A percentile compares a stretch with the other conserved stretches of the same genome.
Conservation (phyloP, 2,113 vertebrate species). For the Siphamia tubifer region DNA sequence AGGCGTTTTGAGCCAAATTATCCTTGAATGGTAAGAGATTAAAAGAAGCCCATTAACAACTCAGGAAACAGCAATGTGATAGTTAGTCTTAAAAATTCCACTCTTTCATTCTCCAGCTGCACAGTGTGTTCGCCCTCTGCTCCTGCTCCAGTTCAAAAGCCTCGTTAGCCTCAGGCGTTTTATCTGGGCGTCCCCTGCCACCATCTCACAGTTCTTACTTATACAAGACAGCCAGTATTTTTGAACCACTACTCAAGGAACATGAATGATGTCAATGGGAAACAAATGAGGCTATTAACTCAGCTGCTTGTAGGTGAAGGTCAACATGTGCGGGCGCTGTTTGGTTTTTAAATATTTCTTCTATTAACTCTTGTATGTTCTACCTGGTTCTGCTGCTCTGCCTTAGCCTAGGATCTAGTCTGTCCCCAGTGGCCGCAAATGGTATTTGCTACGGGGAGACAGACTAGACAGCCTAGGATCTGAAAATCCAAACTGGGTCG, state of each 20-base stretch:
- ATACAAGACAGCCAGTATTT: conserved; percentile 2
- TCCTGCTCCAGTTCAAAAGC: conserved; percentile 2
- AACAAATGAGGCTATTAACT: neutral
- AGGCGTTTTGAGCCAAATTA: no score
- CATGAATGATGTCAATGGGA: neutral
- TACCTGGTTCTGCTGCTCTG: neutral
- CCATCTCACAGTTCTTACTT: neutral
- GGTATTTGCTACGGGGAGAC: no score
- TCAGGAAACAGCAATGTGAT: conserved; percentile 9
- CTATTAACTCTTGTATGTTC: neutral
- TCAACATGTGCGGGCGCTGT: conserved; percentile 11
- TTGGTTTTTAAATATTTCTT: neutral
- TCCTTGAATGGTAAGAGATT: no score
- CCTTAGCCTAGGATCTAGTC: no score
- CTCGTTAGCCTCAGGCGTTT: conserved; percentile 19
- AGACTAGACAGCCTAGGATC: no score
- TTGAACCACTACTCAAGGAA: conserved; percentile 6
- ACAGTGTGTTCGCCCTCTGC: neutral
- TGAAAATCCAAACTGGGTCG: no score
- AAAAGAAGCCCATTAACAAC: neutral
- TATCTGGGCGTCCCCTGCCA: neutral
- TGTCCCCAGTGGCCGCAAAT: no score
- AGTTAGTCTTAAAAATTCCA: conserved; percentile 14
- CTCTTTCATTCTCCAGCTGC: conserved; percentile 9
- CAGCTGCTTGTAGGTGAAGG: neutral